Conservation (phyloP, 2,888 invertebrate genomes). For the Ypsolopha scabrella region DNA sequence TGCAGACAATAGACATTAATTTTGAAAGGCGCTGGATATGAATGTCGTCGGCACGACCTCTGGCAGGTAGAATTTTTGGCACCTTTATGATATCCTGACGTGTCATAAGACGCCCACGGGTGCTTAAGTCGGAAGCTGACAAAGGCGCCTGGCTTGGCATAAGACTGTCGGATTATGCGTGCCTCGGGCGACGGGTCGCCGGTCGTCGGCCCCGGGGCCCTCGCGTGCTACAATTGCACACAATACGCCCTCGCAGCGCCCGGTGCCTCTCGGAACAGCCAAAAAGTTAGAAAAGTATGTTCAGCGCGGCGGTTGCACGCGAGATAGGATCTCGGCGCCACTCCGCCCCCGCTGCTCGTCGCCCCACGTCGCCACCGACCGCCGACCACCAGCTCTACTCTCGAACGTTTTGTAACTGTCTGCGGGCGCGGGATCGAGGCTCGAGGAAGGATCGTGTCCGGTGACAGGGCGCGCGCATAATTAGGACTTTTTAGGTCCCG, state of each 20-base stretch:
- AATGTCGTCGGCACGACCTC: conserved; percentile 51
- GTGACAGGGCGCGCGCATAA: conserved; percentile 41
- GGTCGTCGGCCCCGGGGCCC: conserved; percentile 43
- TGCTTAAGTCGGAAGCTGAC: conserved; percentile 63
- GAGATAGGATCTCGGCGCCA: conserved; percentile 52
- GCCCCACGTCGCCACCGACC: not conserved
- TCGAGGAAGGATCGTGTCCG: conserved; percentile 21
- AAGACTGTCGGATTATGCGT: conserved; percentile 61
- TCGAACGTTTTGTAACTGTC: conserved; percentile 36
- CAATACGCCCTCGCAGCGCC: conserved; percentile 48
- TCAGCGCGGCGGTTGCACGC: conserved; percentile 27
- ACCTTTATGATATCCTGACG: conserved; percentile 67
- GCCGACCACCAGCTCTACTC: conserved; percentile 13
- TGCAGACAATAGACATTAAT: conserved; percentile 61
- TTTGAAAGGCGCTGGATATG: conserved; percentile 56
- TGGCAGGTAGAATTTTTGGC: conserved; percentile 64
- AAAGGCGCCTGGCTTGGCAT: conserved; percentile 59
- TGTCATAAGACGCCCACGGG: conserved; percentile 67
- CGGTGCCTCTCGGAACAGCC: conserved; percentile 34
- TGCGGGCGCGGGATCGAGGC: conserved; percentile 1
- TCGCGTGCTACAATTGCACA: conserved; percentile 64
- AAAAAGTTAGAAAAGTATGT: conserved; percentile 64
- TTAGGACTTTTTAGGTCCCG: conserved; percentile 50
- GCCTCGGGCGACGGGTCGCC: conserved; percentile 49
- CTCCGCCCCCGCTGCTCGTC: conserved; percentile 15